Conservation (phyloP, 2,113 vertebrate species). For the Orcinus orca region DNA sequence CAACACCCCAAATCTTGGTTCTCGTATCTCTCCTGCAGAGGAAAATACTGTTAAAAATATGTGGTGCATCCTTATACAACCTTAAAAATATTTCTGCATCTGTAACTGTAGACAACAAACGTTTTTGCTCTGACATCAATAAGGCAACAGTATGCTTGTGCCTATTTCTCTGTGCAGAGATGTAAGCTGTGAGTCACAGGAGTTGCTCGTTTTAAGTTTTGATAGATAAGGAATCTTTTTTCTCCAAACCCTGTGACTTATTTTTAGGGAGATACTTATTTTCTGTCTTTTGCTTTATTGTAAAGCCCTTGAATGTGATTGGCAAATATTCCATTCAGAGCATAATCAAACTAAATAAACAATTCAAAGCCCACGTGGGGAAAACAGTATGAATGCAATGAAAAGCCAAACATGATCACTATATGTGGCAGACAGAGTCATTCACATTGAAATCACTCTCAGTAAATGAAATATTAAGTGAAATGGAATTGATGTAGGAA, state of each 20-base stretch:
- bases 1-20: neutral
- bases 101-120: neutral
- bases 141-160: neutral
- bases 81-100: neutral
- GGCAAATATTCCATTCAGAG: neutral
- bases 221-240: neutral
- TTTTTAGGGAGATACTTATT: neutral
- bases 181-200: neutral
- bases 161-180: neutral
- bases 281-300: neutral
- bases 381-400: neutral
- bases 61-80: accelerated
- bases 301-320: neutral
- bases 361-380: neutral
- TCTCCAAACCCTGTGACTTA: neutral
- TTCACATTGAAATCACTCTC: neutral
- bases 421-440: neutral
- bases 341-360: neutral
- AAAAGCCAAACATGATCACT: neutral
- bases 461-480: neutral
- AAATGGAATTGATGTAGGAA: neutral
- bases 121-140: neutral
- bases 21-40: neutral
- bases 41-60: neutral
- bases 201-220: neutral